phyloP scores from a whole-genome alignment of 1,140 invertebrate species.

The Panonychus citri region DNA sequence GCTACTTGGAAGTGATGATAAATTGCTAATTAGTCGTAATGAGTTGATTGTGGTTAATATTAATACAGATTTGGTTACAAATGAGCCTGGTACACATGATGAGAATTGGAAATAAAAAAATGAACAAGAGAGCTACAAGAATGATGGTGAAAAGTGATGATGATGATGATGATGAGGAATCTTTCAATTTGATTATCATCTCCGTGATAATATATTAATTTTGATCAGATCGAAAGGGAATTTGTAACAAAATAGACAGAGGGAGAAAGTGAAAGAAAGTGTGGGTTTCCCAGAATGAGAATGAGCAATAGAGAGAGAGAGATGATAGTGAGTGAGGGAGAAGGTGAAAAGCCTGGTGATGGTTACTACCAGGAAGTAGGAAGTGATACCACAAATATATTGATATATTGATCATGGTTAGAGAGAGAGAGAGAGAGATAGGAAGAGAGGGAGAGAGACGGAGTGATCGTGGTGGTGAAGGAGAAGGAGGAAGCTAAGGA shows the following conservation, averaged over 20 bases:
- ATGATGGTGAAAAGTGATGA: no score
- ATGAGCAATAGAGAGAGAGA: not conserved
- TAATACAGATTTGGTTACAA: no score
- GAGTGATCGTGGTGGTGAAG: not conserved
- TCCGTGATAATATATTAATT: not conserved
- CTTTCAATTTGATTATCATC: not conserved
- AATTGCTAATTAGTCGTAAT: no score
- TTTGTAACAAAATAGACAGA: not conserved
- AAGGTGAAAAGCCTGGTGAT: not conserved
- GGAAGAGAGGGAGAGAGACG: not conserved
- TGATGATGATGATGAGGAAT: not conserved
- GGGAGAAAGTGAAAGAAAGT: not conserved
- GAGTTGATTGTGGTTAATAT: no score
- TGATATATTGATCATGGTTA: no score
- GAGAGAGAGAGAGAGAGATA: not conserved
- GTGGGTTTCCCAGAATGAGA: not conserved
- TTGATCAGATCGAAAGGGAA: not conserved
- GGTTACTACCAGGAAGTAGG: no score
- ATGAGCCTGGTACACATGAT: no score
- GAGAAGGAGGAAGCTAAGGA: not conserved
- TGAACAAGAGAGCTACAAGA: no score
- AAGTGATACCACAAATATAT: no score
- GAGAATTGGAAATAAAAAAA: no score
- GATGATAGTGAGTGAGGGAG: not conserved
- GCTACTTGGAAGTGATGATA: no score